Base-by-base conservation (phyloP, 2,888 invertebrate genomes). In the Escarpia spicata region DNA sequence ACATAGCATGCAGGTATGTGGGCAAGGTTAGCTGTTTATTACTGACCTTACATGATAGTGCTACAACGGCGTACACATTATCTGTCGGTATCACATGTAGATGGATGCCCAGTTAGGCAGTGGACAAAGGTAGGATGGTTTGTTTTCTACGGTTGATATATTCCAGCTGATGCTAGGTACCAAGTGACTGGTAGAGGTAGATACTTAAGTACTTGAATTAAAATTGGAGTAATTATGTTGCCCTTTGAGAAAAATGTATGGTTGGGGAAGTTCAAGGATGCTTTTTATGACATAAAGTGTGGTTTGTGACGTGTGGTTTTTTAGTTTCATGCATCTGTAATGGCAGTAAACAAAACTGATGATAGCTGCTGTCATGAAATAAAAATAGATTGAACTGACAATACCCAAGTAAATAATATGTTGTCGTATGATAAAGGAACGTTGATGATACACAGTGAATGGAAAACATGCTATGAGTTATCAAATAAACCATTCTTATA, bases 1-100 rank as follows among this genome's bases (percentile, higher is more conserved):
- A 91, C 91, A 43, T 44, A 43, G 43, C 44, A 44, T 91, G 43
- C 91, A 91, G 91, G 91, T 91, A 91, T 91, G 91, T 91, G 91
- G 43, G 75, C 75, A 75, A 26, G 75, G 75, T 75, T 75, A 75
- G 75, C 2, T 75, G 75, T 75, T 75, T 75, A 6, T 75, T 75
- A 75, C 75, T 75, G 75, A 75, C 19, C 75, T 19, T 75, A 75
- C 75, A 75, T 75, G 75, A n/a, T 75, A 75, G 75, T 75, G 26
- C 75, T 75, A 75, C 75, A 75, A 75, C 75, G 75, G 26, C 75
- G 75, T 26, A 75, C 75, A 75, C 75, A 75, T 75, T 75, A 26
- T 75, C 75, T 75, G 75, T 75, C 26, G 75, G 3, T 75, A 75
- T 75, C 75, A 6, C 75, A n/a, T 75, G 75, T 75, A 75, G 75